phyloP scores from a whole-genome alignment of 2,888 invertebrate species.

The Therioaphis trifolii region DNA sequence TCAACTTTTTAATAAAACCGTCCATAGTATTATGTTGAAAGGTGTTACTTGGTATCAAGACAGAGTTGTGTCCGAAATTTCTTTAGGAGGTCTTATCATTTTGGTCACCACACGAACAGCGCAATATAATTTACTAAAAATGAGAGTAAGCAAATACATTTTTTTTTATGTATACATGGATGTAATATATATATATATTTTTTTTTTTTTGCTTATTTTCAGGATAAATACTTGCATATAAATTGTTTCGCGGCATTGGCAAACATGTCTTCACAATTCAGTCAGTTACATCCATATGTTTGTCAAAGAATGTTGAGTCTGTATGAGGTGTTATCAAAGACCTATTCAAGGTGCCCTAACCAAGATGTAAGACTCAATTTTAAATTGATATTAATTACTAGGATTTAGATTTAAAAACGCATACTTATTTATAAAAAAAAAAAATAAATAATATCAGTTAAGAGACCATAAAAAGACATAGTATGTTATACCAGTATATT shows the following conservation, averaged over 20 bases:
- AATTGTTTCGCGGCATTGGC: constrained; percentile 98
- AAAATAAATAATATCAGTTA: too few relatives aligned
- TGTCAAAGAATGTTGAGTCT: constrained; percentile 92
- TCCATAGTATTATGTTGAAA: constrained; percentile 90
- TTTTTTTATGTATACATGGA: background rate
- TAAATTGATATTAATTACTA: too few relatives aligned
- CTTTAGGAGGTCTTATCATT: constrained; percentile 92
- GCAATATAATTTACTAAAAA: constrained; percentile 96
- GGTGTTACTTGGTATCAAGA: constrained; percentile 95
- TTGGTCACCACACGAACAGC: constrained; percentile 95
- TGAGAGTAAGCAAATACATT: constrained; percentile 74
- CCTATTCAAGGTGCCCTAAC: constrained; percentile 74
- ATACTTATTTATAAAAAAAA: too few relatives aligned
- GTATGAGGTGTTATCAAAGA: constrained; percentile 90
- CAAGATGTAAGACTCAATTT: constrained; percentile 69
- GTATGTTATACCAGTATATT: too few relatives aligned
- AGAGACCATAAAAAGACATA: too few relatives aligned
- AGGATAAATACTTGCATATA: constrained; percentile 97
- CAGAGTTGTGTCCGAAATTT: constrained; percentile 88
- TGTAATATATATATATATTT: constrained; percentile 39
- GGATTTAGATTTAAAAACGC: too few relatives aligned
- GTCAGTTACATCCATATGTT: constrained; percentile 93
- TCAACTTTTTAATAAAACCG: constrained; percentile 90
- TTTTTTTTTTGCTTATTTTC: constrained; percentile 64
- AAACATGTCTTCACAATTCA: constrained; percentile 95